Evolutionary conservation across 2,113 vertebrate species (phyloP).

Genomic region (Charina bottae): DNA sequence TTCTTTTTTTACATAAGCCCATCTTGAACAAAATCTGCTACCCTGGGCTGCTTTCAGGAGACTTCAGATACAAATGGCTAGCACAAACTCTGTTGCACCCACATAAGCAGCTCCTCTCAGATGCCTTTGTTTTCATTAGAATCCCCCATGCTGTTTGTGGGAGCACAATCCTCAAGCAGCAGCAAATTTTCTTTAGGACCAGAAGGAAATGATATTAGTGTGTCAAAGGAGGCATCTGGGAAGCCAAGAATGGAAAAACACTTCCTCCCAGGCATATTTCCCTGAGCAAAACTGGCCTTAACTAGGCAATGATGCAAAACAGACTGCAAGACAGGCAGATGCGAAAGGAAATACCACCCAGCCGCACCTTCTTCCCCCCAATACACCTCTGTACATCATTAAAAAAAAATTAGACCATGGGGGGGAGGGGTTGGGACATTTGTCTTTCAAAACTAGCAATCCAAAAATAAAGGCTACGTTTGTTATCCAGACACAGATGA

Average conservation of each 20-base stretch:
- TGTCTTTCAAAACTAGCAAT: neutral
- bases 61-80: neutral
- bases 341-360: neutral
- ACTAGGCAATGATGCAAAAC: neutral
- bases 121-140: conserved; percentile 1
- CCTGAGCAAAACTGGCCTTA: neutral
- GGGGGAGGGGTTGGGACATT: neutral
- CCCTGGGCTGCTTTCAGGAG: neutral
- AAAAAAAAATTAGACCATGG: neutral
- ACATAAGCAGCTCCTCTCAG: neutral
- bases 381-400: neutral
- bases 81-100: neutral
- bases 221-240: neutral
- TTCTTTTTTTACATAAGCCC: neutral
- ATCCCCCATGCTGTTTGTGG: conserved; percentile 6
- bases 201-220: neutral
- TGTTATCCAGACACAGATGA: neutral
- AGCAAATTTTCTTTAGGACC: neutral
- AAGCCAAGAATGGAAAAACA: neutral
- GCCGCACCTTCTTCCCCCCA: neutral
- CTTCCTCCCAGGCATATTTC: neutral
- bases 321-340: neutral
- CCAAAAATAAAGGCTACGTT: neutral
- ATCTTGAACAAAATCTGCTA: neutral
- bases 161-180: neutral